Conservation (phyloP, 1,140 invertebrate genomes). For the Aphelenchoides avenae region DNA sequence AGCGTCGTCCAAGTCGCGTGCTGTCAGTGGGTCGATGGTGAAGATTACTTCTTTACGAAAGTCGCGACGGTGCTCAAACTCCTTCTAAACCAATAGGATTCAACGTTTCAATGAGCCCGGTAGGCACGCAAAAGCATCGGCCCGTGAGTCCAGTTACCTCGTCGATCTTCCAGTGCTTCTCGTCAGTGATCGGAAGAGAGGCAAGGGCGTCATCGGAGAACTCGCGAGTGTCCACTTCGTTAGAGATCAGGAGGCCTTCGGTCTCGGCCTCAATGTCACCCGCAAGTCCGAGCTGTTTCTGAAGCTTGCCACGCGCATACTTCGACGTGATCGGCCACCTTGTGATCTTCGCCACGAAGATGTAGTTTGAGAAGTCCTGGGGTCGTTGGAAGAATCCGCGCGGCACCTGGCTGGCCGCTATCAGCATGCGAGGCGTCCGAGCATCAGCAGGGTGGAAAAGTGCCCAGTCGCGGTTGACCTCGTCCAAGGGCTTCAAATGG, state of each 20-base stretch:
- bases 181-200: constrained; percentile 63
- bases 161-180: constrained; percentile 65
- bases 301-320: constrained; percentile 63
- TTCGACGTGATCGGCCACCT: constrained; percentile 27
- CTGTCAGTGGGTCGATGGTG: constrained; percentile 81
- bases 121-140: no score
- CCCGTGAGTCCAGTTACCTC: no score
- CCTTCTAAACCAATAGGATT: constrained; percentile 67
- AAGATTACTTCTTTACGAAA: constrained; percentile 76
- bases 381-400: constrained; percentile 22
- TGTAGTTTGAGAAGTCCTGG: constrained; percentile 28
- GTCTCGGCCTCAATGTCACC: constrained; percentile 74
- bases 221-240: constrained; percentile 70
- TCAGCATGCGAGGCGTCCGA: constrained; percentile 70
- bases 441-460: constrained; percentile 62
- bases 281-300: constrained; percentile 69
- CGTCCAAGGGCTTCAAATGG: constrained; percentile 65
- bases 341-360: constrained; percentile 26
- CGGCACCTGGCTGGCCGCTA: constrained; percentile 64
- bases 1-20: constrained; percentile 84
- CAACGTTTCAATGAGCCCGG: constrained; percentile 21
- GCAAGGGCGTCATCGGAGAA: constrained; percentile 66
- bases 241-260: constrained; percentile 72
- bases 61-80: constrained; percentile 64
- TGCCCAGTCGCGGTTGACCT: constrained; percentile 63